phyloP scores from a whole-genome alignment of 1,140 invertebrate species.

The Cecropterus lyciades region DNA sequence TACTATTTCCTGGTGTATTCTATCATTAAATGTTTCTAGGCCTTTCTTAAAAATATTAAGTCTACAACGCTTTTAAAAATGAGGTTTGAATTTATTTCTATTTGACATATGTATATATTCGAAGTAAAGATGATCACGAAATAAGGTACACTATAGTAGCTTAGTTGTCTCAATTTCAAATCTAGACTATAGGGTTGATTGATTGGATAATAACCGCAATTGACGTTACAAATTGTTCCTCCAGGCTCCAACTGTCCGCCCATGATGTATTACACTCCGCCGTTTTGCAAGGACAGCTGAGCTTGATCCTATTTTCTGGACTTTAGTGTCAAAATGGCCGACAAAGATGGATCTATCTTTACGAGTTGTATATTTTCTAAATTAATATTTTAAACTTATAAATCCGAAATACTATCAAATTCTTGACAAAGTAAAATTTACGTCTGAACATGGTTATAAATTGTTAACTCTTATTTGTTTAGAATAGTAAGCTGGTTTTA shows the following conservation, averaged over 20 bases:
- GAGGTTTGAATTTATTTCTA: too few relatives aligned
- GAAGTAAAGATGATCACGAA: too few relatives aligned
- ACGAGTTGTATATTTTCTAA: background rate
- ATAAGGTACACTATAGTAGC: background rate
- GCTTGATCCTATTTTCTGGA: constrained; percentile 16
- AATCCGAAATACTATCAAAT: too few relatives aligned
- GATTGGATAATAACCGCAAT: constrained; percentile 36
- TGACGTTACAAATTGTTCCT: constrained; percentile 36
- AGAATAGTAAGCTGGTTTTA: too few relatives aligned
- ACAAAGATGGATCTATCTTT: constrained; percentile 16
- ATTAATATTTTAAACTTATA: background rate
- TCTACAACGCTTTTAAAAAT: too few relatives aligned
- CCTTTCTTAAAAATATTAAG: too few relatives aligned
- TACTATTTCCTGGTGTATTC: background rate
- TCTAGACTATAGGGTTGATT: constrained; percentile 31
- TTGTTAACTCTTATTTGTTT: too few relatives aligned
- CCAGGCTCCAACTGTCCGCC: constrained; percentile 25
- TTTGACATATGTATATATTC: too few relatives aligned
- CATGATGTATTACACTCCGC: constrained; percentile 27
- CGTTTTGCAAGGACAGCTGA: constrained; percentile 18
- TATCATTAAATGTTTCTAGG: too few relatives aligned
- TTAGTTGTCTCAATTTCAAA: constrained; percentile 8
- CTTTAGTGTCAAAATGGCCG: constrained; percentile 8
- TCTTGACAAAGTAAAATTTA: too few relatives aligned
- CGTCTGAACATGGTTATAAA: too few relatives aligned